Percentiles rank a stretch among this genome's conserved stretches.
phyloP scores from a whole-genome alignment of 1,140 invertebrate genomes.

The Chironomus striatipennis region DNA sequence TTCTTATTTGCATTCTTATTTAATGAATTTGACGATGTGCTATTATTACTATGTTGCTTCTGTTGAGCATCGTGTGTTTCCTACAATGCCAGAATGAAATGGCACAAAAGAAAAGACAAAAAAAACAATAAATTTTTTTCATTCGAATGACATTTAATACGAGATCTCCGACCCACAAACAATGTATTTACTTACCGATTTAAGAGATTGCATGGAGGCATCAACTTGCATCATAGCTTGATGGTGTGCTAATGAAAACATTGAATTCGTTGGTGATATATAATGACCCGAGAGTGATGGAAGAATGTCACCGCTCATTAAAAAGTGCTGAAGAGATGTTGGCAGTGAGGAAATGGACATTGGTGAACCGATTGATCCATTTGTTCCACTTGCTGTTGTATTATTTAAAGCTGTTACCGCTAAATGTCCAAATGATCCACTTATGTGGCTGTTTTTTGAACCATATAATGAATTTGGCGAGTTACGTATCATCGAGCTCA shows the following conservation, averaged over 20 bases:
- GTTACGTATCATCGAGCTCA: slow-evolving; percentile 90
- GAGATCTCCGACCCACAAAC: too few species aligned
- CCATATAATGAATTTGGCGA: slow-evolving; percentile 90
- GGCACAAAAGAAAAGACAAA: neutral
- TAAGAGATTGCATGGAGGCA: neutral
- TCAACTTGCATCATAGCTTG: slow-evolving; percentile 26
- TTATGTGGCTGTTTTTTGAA: slow-evolving; percentile 71
- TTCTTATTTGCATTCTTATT: neutral
- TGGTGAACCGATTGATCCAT: slow-evolving; percentile 10
- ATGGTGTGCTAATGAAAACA: slow-evolving; percentile 42
- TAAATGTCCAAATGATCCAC: slow-evolving; percentile 88
- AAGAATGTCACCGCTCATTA: slow-evolving; percentile 47
- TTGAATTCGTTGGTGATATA: slow-evolving; percentile 40
- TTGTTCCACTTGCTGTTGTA: slow-evolving; percentile 27
- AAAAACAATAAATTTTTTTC: too few species aligned
- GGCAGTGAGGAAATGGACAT: slow-evolving; percentile 28
- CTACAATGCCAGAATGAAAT: neutral
- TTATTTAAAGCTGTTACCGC: slow-evolving; percentile 57
- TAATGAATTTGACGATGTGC: slow-evolving; percentile 2
- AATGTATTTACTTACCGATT: neutral
- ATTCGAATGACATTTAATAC: neutral
- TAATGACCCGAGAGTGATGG: slow-evolving; percentile 46
- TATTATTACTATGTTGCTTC: neutral
- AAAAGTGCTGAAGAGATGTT: slow-evolving; percentile 44
- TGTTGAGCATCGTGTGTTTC: neutral